phyloP scores from a whole-genome alignment of 64 coral and sea anemone species.

The Platygyra sinensis region DNA sequence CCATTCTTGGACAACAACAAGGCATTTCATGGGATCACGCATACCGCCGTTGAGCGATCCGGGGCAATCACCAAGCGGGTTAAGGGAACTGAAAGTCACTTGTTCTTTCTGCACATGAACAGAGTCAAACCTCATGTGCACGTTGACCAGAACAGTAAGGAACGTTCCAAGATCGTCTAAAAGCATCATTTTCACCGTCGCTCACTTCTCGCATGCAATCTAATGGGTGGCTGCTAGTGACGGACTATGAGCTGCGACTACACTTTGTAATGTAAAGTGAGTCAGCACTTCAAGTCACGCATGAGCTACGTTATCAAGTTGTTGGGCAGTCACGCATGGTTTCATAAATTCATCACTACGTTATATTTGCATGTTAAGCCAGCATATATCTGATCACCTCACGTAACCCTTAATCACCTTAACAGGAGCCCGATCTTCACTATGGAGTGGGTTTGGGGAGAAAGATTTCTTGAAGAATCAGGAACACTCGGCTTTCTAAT shows the following conservation, averaged over 20 bases:
- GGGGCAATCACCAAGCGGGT: conserved; percentile 71
- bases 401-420: too few species aligned
- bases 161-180: conserved; percentile 53
- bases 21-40: conserved; percentile 54
- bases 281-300: neutral
- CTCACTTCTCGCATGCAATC: neutral
- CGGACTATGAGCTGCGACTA: neutral
- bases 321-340: too few species aligned
- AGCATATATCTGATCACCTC: too few species aligned
- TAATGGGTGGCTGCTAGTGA: neutral
- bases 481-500: too few species aligned
- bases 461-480: too few species aligned
- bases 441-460: too few species aligned
- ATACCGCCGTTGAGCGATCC: conserved; percentile 78
- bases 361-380: too few species aligned
- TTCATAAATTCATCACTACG: too few species aligned
- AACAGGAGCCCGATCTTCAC: too few species aligned
- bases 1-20: conserved; percentile 98
- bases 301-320: neutral
- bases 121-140: conserved; percentile 77
- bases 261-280: neutral
- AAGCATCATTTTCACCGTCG: conserved; percentile 52
- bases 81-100: conserved; percentile 66
- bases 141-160: conserved; percentile 65
- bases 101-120: conserved; percentile 67